Evolutionary conservation across 2,113 vertebrate species (phyloP).

Genomic region (Rafetus swinhoei): DNA sequence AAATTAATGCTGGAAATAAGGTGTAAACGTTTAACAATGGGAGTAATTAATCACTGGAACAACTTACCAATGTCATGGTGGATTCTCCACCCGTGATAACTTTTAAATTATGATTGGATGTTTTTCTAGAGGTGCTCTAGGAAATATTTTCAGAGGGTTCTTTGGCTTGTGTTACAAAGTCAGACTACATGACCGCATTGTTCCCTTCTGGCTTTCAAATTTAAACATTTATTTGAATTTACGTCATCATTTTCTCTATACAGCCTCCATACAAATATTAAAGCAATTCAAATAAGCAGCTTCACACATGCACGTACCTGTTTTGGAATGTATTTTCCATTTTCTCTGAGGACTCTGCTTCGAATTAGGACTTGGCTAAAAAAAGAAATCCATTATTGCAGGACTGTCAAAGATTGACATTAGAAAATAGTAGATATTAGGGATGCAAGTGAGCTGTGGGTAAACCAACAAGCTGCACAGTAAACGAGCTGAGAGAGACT

Average conservation of each 20-base stretch:
- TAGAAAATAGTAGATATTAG: slow-evolving; percentile 10
- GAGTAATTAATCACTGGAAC: not conserved
- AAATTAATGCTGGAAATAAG: not conserved
- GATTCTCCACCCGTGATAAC: not conserved
- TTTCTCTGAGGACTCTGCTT: slow-evolving; percentile 97
- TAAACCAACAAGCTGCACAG: not conserved
- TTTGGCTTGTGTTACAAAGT: not conserved
- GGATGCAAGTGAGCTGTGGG: not conserved
- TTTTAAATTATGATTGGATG: not conserved
- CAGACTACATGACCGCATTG: not conserved
- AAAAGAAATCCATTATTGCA: slow-evolving; percentile 53
- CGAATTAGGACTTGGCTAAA: slow-evolving; percentile 96
- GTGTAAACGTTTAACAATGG: not conserved
- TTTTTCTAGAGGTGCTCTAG: not conserved
- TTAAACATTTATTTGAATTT: not conserved
- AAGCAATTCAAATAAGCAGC: not conserved
- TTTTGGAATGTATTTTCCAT: slow-evolving; percentile 98
- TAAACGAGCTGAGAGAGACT: not conserved
- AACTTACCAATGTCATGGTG: not conserved
- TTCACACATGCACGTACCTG: slow-evolving; percentile 79
- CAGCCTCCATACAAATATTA: not conserved
- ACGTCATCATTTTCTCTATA: not conserved
- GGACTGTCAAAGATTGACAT: slow-evolving; percentile 44
- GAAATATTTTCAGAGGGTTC: not conserved
- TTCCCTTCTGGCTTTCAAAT: not conserved